Conservation (phyloP, 2,797 vertebrate species). For the Diglossa cyanea region DNA sequence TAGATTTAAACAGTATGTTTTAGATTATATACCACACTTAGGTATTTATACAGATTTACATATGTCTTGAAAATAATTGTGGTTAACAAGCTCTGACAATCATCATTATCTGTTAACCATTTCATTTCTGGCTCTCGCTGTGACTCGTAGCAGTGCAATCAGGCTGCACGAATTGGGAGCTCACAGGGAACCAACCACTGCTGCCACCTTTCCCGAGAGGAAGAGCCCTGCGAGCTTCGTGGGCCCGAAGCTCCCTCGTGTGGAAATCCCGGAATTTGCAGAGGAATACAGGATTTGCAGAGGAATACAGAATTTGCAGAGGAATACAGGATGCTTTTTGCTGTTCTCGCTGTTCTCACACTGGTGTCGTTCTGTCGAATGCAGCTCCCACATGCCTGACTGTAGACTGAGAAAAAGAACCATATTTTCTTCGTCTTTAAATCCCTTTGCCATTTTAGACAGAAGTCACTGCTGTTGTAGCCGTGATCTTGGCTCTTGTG, state of each 20-base stretch:
- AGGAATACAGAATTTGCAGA: not conserved
- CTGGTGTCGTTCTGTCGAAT: not conserved
- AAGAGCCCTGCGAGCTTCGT: not conserved
- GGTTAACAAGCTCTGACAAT: constrained; percentile 65
- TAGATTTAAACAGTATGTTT: constrained; percentile 62
- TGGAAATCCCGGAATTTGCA: constrained; percentile 22
- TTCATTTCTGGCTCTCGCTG: not conserved
- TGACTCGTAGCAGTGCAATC: not conserved
- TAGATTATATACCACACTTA: constrained; percentile 54
- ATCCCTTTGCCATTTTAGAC: not conserved
- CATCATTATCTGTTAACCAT: constrained; percentile 56
- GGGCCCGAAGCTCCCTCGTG: constrained; percentile 54
- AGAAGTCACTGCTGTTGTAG: not conserved
- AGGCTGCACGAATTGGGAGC: not conserved
- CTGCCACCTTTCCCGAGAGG: not conserved
- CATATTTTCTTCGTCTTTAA: not conserved
- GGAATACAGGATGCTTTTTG: not conserved
- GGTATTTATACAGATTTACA: constrained; percentile 64
- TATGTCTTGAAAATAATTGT: constrained; percentile 61
- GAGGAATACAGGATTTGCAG: not conserved
- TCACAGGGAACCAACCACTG: rapidly evolving
- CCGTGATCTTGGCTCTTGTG: not conserved
- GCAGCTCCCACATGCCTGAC: not conserved
- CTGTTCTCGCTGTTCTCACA: rapidly evolving
- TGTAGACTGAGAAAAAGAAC: not conserved